Evolutionary conservation across 2,797 vertebrate genomes (phyloP), one percentile per base, ranked within the genome.

Genomic region (Etheostoma nigrum): DNA sequence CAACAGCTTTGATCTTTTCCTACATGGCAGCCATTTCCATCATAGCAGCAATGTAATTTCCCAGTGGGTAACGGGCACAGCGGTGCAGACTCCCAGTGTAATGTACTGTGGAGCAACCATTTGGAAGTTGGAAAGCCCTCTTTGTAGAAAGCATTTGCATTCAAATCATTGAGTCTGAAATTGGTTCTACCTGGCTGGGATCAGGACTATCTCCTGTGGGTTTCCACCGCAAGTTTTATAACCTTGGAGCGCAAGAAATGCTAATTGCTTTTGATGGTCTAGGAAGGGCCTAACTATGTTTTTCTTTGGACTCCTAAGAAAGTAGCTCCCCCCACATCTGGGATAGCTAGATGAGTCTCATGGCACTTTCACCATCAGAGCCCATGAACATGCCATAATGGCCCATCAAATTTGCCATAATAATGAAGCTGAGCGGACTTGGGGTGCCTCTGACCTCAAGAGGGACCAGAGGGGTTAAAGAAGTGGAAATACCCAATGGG

Each of bases 121-220:
- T 91, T 67, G 33, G 54, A 88, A 87, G 90, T 81, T 81, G 81
- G 92, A 90, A 90, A 86, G 80, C 69, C 75, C 66, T 84, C 84
- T 91, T 87, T 85, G 89, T 91, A 45, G 85, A 70, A 78, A 86
- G 86, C 84, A 95, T 95, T 95, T 95, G 93, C 94, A 95, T 95
- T 94, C 92, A 93, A 94, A 94, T 95, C 92, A 93, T 87, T 91
- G 87, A 92, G 88, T 93, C 88, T 93, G 90, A 94, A 93, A 95
- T 95, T 94, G 94, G 91, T 93, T 95, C 89, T 91, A 93, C 92
- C 91, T 93, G 91, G 87, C 89, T 92, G 89, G 87, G 90, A 94
- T 91, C 86, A 76, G 89, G 81, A 85, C 86, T 83, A 88, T 92
- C 93, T 94, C 93, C 85, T 86, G 88, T 92, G 93, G 91, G 89